Evolutionary conservation across 37 sponge, comb jelly and placozoan genomes (phyloP).

Genomic region (Cladorhizidae sp.): DNA sequence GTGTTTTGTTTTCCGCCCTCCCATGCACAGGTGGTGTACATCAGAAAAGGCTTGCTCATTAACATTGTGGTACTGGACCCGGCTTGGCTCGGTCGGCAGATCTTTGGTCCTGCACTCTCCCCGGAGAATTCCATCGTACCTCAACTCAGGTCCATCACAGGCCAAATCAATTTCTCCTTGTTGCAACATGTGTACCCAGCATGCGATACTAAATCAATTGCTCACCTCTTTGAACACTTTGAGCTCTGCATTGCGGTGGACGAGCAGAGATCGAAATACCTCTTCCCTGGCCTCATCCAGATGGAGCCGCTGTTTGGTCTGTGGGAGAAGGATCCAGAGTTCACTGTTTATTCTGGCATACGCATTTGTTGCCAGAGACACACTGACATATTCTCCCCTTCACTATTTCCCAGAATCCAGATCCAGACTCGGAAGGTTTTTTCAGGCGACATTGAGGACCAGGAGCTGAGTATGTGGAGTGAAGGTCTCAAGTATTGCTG

Average conservation of each 20-base stretch:
- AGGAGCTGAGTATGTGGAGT: conserved; percentile 84
- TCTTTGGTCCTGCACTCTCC: conserved; percentile 83
- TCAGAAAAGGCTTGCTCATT: conserved; percentile 45
- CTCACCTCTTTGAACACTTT: conserved; percentile 83
- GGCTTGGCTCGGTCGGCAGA: conserved; percentile 65
- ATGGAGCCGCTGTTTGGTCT: conserved; percentile 80
- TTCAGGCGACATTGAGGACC: conserved; percentile 78
- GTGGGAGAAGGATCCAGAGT: conserved; percentile 73
- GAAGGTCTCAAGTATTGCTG: conserved; percentile 86
- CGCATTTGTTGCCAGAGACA: conserved; percentile 37
- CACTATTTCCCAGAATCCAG: conserved; percentile 72
- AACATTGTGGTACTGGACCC: conserved; percentile 85
- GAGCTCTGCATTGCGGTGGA: conserved; percentile 72
- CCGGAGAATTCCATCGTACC: conserved; percentile 67
- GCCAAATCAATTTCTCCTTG: conserved; percentile 54
- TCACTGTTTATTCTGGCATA: conserved; percentile 77
- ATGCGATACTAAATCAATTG: conserved; percentile 66
- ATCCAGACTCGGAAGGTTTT: conserved; percentile 54
- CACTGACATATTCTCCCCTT: conserved; percentile 71
- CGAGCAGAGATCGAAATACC: conserved; percentile 23
- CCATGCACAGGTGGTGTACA: conserved; percentile 59
- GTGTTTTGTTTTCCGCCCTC: neutral
- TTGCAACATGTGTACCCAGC: conserved; percentile 68
- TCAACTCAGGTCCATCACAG: conserved; percentile 76
- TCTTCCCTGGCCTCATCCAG: conserved; percentile 83